These are phyloP conservation scores for Temnothorax longispinosus DNA, from an alignment of 1,140 invertebrate genomes.

Conservation along the genomic window DNA sequence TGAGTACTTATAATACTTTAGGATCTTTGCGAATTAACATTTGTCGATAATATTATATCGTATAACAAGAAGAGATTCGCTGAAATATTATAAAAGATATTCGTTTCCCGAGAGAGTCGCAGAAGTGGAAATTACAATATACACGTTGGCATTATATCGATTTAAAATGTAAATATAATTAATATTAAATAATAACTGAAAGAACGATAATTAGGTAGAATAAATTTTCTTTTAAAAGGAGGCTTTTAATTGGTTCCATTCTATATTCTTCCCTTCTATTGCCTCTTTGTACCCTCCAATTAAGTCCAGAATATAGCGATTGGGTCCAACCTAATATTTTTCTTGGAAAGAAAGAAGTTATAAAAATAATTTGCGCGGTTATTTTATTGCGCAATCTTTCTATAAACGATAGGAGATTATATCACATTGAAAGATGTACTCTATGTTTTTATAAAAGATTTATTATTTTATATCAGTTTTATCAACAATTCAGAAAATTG, in stretches of 20 bases:
- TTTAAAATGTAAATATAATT: slow-evolving; percentile 13
- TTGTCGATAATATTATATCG: not conserved
- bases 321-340: slow-evolving; percentile 11
- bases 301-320: slow-evolving; percentile 20
- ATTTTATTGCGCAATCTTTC: slow-evolving; percentile 5
- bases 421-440: not conserved
- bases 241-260: slow-evolving; percentile 9
- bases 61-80: not conserved
- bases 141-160: not conserved
- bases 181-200: slow-evolving; percentile 17
- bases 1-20: not conserved
- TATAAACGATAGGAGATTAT: not conserved
- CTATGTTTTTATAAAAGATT: not conserved
- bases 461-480: not conserved
- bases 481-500: not conserved
- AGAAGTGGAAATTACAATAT: not conserved
- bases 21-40: not conserved
- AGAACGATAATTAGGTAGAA: slow-evolving; percentile 20
- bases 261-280: slow-evolving; percentile 1
- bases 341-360: slow-evolving; percentile 37
- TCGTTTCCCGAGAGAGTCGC: not conserved
- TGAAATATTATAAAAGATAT: not conserved
- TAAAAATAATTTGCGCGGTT: slow-evolving; percentile 6
- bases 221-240: slow-evolving; percentile 38
- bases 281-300: not conserved